phyloP scores from a whole-genome alignment of 2,113 vertebrate genomes.

The Equus quagga region DNA sequence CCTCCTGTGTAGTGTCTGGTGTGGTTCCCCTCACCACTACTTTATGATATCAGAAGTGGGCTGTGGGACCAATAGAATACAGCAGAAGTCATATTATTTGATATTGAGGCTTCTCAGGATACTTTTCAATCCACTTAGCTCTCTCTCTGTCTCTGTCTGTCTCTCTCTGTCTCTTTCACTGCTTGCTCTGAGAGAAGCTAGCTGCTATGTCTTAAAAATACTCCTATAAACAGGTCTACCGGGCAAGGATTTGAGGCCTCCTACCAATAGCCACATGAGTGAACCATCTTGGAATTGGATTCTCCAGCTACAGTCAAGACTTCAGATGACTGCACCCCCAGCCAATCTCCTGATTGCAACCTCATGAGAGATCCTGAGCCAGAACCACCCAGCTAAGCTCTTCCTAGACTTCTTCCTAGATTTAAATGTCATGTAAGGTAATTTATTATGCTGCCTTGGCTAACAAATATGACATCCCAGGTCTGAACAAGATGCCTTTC shows the following conservation, averaged over 20 bases:
- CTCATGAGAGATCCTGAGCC: not conserved
- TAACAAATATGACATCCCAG: not conserved
- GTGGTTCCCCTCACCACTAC: fast-evolving
- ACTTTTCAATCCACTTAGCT: not conserved
- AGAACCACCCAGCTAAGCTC: not conserved
- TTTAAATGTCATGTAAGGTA: not conserved
- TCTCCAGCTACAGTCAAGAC: not conserved
- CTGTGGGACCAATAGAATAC: not conserved
- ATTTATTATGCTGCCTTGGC: not conserved
- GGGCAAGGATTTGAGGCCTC: not conserved
- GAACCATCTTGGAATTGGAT: not conserved
- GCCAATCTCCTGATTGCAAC: not conserved
- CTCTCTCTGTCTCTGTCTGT: not conserved
- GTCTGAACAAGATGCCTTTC: not conserved
- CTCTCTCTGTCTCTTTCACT: not conserved
- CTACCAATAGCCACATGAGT: not conserved
- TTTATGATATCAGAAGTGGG: not conserved
- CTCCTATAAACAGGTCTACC: not conserved
- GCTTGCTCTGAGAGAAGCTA: not conserved
- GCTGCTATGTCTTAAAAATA: not conserved
- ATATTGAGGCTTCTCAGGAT: not conserved
- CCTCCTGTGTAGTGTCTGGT: too few relatives aligned
- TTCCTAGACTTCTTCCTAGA: not conserved
- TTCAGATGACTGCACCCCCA: not conserved
- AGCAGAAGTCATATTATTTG: not conserved